A percentile compares a stretch with the other conserved stretches of the same genome.
Evolutionary conservation across 2,888 invertebrate genomes (phyloP).

Genomic region (Noctua janthe): DNA sequence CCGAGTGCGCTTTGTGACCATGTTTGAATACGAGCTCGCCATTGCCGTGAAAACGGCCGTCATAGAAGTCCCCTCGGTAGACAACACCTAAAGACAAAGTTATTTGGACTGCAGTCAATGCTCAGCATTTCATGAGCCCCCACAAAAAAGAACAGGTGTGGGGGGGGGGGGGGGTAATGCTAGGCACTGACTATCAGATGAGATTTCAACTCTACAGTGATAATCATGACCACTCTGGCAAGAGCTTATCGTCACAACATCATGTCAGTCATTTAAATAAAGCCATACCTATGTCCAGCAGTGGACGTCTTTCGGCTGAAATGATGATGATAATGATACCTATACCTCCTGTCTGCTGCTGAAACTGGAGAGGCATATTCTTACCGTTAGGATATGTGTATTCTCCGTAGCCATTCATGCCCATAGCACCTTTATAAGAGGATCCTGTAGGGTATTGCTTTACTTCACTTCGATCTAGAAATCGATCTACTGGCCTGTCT

Average conservation of each 20-base stretch:
- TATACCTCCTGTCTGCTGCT: not conserved
- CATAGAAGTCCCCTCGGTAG: conserved; percentile 92
- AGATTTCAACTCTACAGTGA: not conserved
- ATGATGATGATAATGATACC: too few relatives aligned
- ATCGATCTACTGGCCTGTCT: conserved; percentile 71
- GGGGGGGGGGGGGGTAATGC: not conserved
- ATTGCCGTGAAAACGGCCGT: conserved; percentile 92
- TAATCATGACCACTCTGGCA: not conserved
- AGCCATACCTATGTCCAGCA: not conserved
- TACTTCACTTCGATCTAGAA: conserved; percentile 70
- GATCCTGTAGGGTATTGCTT: conserved; percentile 89
- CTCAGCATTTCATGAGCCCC: not conserved
- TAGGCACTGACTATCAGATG: not conserved
- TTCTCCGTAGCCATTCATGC: conserved; percentile 91
- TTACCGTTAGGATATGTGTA: conserved; percentile 91
- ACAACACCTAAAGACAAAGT: conserved; percentile 81
- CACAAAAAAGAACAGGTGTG: not conserved
- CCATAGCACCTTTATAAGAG: conserved; percentile 91
- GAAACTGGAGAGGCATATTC: not conserved
- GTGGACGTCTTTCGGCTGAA: too few relatives aligned
- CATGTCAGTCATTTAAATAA: not conserved
- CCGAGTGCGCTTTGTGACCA: conserved; percentile 81
- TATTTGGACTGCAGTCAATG: not conserved
- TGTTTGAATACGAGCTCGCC: conserved; percentile 90
- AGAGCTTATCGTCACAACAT: not conserved